phyloP scores from a whole-genome alignment of 1,140 invertebrate species.

The Probaryconus sp. region DNA sequence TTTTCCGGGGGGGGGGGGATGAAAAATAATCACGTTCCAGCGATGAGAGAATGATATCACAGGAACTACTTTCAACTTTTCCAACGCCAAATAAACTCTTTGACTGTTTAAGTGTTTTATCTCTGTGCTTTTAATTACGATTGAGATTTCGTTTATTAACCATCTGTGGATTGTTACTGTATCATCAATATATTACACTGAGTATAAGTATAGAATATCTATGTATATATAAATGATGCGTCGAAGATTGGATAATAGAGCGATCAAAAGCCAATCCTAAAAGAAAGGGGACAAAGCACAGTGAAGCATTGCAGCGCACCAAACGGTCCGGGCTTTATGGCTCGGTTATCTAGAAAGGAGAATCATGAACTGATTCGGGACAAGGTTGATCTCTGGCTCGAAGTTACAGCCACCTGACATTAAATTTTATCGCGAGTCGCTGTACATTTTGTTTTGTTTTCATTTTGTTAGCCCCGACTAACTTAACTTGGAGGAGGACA shows the following conservation, averaged over 20 bases:
- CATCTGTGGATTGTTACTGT: no score
- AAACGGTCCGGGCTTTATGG: slow-evolving; percentile 49
- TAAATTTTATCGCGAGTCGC: slow-evolving; percentile 61
- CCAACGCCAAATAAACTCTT: no score
- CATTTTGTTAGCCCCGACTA: slow-evolving; percentile 26
- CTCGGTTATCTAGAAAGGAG: slow-evolving; percentile 56
- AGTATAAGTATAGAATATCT: no score
- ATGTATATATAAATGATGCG: slow-evolving; percentile 41
- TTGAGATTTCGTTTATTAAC: no score
- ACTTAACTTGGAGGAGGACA: no score
- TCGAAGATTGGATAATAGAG: slow-evolving; percentile 55
- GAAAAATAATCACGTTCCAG: no score
- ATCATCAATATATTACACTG: no score
- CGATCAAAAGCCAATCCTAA: slow-evolving; percentile 52
- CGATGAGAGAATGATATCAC: no score
- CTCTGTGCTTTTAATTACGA: no score
- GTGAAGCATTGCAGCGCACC: slow-evolving; percentile 40
- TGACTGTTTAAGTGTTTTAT: no score
- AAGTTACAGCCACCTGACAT: slow-evolving; percentile 64
- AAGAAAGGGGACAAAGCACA: slow-evolving; percentile 41
- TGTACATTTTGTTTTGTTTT: slow-evolving; percentile 50
- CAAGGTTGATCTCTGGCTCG: slow-evolving; percentile 61
- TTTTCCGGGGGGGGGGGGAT: no score
- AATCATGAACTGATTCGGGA: slow-evolving; percentile 60
- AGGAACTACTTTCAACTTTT: no score